Evolutionary conservation across 2,113 vertebrate species (phyloP).

Genomic region (Cochlearius cochlearius): DNA sequence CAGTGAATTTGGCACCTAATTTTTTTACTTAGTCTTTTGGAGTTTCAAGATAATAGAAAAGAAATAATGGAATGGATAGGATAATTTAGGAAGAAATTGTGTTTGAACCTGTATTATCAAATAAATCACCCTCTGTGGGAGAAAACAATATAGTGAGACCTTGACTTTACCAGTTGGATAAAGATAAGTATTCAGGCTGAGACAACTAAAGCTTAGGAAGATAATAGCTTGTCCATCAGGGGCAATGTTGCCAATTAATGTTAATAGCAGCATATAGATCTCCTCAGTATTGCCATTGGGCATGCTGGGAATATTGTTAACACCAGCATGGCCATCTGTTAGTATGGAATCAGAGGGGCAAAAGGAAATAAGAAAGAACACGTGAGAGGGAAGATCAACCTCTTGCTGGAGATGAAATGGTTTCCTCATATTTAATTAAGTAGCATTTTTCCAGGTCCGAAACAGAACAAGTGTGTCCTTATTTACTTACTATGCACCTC

Average conservation of each 20-base stretch:
- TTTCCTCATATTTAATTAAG: conserved; percentile 14
- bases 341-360: not conserved
- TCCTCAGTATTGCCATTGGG: not conserved
- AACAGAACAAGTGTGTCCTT: not conserved
- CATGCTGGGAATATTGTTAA: conserved; percentile 33
- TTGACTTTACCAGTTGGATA: conserved; percentile 32
- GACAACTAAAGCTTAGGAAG: conserved; percentile 33
- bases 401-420: not conserved
- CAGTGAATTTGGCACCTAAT: conserved; percentile 62
- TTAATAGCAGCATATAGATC: conserved; percentile 51
- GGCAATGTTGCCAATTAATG: conserved; percentile 57
- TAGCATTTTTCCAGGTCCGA: not conserved
- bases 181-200: conserved; percentile 66
- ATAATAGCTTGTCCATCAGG: conserved; percentile 64
- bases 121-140: conserved; percentile 55
- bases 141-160: conserved; percentile 52
- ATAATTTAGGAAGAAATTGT: conserved; percentile 71
- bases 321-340: not conserved
- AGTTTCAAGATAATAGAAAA: conserved; percentile 55
- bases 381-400: not conserved
- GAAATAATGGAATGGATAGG: conserved; percentile 62
- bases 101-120: conserved; percentile 68
- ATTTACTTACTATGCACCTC: not conserved
- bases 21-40: conserved; percentile 49
- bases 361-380: not conserved